A percentile compares a stretch with the other conserved stretches of the same genome.
phyloP scores from a whole-genome alignment of 2,888 invertebrate genomes.

The Blomia tropicalis region DNA sequence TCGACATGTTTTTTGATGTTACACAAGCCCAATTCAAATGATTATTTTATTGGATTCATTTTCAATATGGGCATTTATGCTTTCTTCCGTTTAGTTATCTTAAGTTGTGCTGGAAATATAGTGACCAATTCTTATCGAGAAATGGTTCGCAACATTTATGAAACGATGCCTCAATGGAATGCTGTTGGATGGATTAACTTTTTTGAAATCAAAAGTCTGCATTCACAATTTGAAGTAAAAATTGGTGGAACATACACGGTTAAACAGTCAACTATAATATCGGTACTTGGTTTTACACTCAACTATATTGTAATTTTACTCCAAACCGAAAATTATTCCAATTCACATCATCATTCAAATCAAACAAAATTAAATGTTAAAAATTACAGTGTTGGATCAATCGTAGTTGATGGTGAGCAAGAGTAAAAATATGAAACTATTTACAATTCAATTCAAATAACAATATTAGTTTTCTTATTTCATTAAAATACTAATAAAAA shows the following conservation, averaged over 20 bases:
- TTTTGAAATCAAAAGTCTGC: constrained; percentile 2
- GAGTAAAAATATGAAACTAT: no score
- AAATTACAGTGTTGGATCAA: background rate
- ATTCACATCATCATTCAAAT: no score
- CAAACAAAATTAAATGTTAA: background rate
- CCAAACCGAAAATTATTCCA: background rate
- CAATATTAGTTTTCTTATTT: no score
- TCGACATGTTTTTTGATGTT: background rate
- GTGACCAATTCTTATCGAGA: background rate
- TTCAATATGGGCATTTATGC: constrained; percentile 4
- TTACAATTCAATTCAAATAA: no score
- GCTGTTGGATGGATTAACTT: background rate
- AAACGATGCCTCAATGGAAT: background rate
- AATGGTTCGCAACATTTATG: background rate
- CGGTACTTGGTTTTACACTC: background rate
- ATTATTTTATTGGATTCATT: background rate
- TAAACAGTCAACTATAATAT: background rate
- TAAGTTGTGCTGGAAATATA: background rate
- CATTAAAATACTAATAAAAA: no score
- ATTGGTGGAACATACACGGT: constrained; percentile 2
- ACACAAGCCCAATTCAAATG: background rate
- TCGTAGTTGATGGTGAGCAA: no score
- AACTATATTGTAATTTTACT: background rate
- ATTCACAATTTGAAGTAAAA: background rate
- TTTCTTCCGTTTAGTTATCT: background rate